Base-by-base conservation (phyloP, 2,888 invertebrate genomes). In the Polyploca ridens region DNA sequence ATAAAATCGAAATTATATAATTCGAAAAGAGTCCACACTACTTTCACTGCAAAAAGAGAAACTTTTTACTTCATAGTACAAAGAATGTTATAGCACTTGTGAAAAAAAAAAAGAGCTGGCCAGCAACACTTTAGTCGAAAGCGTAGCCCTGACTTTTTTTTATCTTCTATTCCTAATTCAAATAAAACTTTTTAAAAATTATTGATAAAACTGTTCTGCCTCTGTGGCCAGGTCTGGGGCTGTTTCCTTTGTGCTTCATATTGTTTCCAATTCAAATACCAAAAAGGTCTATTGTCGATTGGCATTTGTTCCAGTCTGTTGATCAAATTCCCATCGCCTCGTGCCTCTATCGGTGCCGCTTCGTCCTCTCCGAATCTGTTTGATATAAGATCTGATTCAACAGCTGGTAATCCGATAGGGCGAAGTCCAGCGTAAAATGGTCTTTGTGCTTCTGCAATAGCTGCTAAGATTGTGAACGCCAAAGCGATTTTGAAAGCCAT, bases 211-310 rank as follows among this genome's bases (percentile, higher is more conserved):
- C 68, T 66, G 66, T 85, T 90, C 0, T 75, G 83, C 58, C 84
- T 86, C 62, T 77, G 81, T 2, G 86, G 87, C 69, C 85, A 91
- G n/a, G 82, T 85, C 64, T 89, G 84, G 0, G 90, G 88, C 1
- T 81, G 75, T 38, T 83, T 85, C 41, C 95, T 92, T 7, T 95
- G 87, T 0, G 88, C 92, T 69, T 96, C 95, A 59, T 96, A 96
- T 1, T 94, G 94, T 63, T 94, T 90, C 75, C 95, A 95, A 80
- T 97, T 97, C 27, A 96, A 69, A 65, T 94, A 95, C 96, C 96
- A 96, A 82, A 96, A 96, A 0, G 96, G 96, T 75, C 94, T 93
- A 54, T 95, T 91, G 57, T 96, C 96, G 54, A 89, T 80, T 0
- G 96, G 96, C 91, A 96, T 90, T 16, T 89, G 82, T 69, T 94